Evolutionary conservation across 30 jellyfish, hydroid and myxozoan genomes (phyloP).

Genomic region (Sanderia malayensis): DNA sequence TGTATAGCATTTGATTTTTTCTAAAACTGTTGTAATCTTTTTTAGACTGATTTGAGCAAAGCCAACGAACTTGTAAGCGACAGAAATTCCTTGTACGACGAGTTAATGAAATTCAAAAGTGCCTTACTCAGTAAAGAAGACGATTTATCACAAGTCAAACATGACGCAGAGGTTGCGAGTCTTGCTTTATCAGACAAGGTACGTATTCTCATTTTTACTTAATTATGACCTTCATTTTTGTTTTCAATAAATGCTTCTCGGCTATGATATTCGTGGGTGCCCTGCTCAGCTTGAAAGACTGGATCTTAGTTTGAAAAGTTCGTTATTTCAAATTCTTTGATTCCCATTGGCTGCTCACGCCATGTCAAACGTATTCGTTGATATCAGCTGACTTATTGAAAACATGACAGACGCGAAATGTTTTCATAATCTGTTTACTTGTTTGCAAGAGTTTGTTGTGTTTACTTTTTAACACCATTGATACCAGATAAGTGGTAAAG

Average conservation of each 20-base stretch:
- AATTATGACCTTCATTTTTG: no score
- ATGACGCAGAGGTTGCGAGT: conserved; percentile 16
- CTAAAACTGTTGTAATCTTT: no score
- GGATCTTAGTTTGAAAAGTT: conserved; percentile 19
- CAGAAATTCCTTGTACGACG: conserved; percentile 13
- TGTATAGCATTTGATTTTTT: no score
- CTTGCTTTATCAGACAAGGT: conserved; percentile 36
- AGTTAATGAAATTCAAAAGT: conserved; percentile 30
- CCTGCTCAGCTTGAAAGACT: neutral
- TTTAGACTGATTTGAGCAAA: conserved; percentile 5
- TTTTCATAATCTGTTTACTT: no score
- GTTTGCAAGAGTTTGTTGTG: no score
- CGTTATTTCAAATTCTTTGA: conserved; percentile 39
- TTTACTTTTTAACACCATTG: no score
- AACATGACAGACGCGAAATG: no score
- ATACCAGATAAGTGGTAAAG: no score
- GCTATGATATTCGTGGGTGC: neutral
- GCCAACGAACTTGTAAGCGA: conserved; percentile 29
- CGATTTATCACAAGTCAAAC: neutral
- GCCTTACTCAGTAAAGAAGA: conserved; percentile 10
- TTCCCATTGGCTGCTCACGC: conserved; percentile 23
- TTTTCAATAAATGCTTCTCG: no score
- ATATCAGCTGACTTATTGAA: conserved; percentile 40
- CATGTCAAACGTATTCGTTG: conserved; percentile 10
- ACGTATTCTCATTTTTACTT: no score